Evolutionary conservation across 1,140 invertebrate genomes (phyloP), one percentile per base, ranked within the genome.

Genomic region (Pseudomyrmex sp.): DNA sequence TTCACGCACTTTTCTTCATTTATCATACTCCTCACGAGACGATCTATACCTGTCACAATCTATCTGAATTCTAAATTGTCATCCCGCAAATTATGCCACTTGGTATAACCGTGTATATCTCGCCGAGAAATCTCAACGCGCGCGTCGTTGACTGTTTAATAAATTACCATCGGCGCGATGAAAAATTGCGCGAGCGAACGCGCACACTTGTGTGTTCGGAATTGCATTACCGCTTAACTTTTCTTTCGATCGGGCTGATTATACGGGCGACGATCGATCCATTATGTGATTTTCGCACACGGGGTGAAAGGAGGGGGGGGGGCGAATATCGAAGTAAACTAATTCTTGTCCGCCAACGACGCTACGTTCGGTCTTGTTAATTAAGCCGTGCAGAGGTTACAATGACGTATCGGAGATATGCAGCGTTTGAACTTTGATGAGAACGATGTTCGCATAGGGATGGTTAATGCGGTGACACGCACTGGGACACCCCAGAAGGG

Each of bases 391-490:
- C 84, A 82, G 83, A 88, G 82, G 86, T 89, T 83, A 90, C 84
- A 89, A 88, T 90, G 86, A 88, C 89, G 86, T 90, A 92, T 92
- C 85, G 88, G 84, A 87, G 88, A 91, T 92, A 91, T 92, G 90
- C 86, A 90, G 66, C 91, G 88, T 90, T 92, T 91, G 91, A 92
- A 91, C 89, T 92, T 91, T 92, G 91, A 91, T 91, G 91, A 89
- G 87, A 89, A 88, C 87, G 86, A 89, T 92, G 90, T 91, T 82
- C 82, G 88, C 88, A 88, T 89, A 90, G 88, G 89, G 86, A 89
- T 87, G 90, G 91, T 91, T 91, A 91, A 91, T 92, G 90, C 87
- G 90, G 90, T 88, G 89, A 92, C 92, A 93, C 92, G 92, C 91
- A 93, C 91, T 89, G 91, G 91, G 91, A 92, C 90, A 88, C 75